phyloP scores from a whole-genome alignment of 2,797 vertebrate genomes.

The Hyperoplus immaculatus region DNA sequence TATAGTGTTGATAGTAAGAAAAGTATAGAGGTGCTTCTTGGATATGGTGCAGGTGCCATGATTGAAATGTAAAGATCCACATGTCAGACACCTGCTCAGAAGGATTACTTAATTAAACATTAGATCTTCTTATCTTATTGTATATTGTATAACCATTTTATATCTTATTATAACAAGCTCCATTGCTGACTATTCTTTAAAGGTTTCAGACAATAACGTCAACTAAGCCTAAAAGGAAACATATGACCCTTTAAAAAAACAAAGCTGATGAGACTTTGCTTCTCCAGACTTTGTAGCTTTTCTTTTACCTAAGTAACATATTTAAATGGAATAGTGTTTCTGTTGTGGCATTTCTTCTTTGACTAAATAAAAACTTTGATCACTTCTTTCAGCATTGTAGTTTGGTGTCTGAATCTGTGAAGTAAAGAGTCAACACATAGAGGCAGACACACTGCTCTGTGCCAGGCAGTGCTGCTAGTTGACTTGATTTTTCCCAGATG shows the following conservation, averaged over 20 bases:
- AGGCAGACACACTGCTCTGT: slow-evolving; percentile 31
- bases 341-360: slow-evolving; percentile 16
- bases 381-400: slow-evolving; percentile 14
- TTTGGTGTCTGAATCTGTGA: slow-evolving; percentile 17
- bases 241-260: too few relatives aligned
- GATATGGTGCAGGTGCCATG: background rate
- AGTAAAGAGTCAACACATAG: slow-evolving; percentile 47
- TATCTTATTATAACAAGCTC: too few relatives aligned
- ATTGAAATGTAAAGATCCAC: slow-evolving; percentile 6
- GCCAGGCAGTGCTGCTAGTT: slow-evolving; percentile 43
- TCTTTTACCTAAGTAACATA: background rate
- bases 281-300: background rate
- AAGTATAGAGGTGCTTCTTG: background rate
- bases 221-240: too few relatives aligned
- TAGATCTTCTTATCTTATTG: background rate
- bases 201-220: too few relatives aligned
- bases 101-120: too few relatives aligned
- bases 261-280: background rate
- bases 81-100: slow-evolving; percentile 10
- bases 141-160: too few relatives aligned
- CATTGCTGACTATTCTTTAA: too few relatives aligned
- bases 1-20: background rate
- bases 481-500: slow-evolving; percentile 78
- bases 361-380: slow-evolving; percentile 38
- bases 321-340: background rate